These are phyloP conservation scores for Nemotelus nigrinus DNA, from an alignment of 2,888 invertebrate species.

Conservation along the genomic window DNA sequence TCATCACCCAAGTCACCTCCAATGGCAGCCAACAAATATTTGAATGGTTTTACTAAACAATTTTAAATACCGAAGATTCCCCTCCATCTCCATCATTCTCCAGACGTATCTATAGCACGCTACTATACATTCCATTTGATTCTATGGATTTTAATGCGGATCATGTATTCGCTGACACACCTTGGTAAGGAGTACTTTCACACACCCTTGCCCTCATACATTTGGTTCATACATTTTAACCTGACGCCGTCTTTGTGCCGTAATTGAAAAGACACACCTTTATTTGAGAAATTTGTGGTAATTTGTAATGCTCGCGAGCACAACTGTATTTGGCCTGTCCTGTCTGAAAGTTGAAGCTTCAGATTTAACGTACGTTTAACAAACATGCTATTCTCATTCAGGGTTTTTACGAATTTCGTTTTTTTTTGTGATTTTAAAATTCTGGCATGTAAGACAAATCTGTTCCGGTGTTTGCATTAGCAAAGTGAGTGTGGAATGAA, in stretches of 20 bases:
- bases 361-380: too few relatives aligned
- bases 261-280: slow-evolving; percentile 48
- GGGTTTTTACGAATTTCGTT: neutral
- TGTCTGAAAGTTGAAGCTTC: too few relatives aligned
- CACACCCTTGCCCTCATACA: too few relatives aligned
- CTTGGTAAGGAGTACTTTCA: neutral
- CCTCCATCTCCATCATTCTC: too few relatives aligned
- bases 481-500: neutral
- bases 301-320: slow-evolving; percentile 41
- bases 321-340: neutral
- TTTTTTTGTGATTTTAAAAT: neutral
- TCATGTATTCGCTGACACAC: slow-evolving; percentile 35
- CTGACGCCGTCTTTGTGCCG: slow-evolving; percentile 7
- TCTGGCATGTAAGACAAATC: slow-evolving; percentile 17
- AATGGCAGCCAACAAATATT: too few relatives aligned
- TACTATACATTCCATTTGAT: too few relatives aligned
- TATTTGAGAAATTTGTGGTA: slow-evolving; percentile 48
- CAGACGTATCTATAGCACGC: too few relatives aligned
- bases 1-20: too few relatives aligned
- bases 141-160: neutral
- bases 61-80: too few relatives aligned
- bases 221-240: slow-evolving; percentile 22
- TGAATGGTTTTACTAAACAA: too few relatives aligned
- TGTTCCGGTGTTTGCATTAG: slow-evolving; percentile 22
- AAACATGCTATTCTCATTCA: neutral